A percentile compares a stretch with the other conserved stretches of the same genome.
phyloP scores from a whole-genome alignment of 2,888 invertebrate genomes.

The Malacosoma neustria region DNA sequence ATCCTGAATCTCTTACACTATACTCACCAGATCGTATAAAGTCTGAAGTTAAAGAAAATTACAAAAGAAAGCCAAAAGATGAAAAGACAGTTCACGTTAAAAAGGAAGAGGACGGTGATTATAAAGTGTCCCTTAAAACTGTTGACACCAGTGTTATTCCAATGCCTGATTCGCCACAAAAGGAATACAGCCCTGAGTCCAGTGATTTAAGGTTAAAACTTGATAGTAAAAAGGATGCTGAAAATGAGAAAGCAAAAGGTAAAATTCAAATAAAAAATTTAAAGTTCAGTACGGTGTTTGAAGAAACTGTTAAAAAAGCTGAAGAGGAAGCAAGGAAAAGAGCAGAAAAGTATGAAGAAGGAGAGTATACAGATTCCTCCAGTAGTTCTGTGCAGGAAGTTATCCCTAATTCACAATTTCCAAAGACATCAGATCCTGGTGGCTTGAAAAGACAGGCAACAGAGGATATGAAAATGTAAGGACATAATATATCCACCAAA shows the following conservation, averaged over 20 bases:
- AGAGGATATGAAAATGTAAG: slow-evolving; percentile 71
- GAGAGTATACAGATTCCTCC: slow-evolving; percentile 73
- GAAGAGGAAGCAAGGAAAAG: slow-evolving; percentile 77
- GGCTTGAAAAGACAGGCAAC: slow-evolving; percentile 58
- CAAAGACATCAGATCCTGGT: slow-evolving; percentile 62
- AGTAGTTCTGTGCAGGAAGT: slow-evolving; percentile 49
- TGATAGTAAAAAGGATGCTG: slow-evolving; percentile 36
- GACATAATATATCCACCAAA: too few species aligned
- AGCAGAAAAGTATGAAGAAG: slow-evolving; percentile 77
- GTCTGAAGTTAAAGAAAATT: slow-evolving; percentile 17
- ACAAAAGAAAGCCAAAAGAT: slow-evolving; percentile 23
- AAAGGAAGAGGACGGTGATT: slow-evolving; percentile 21
- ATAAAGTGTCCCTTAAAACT: not conserved
- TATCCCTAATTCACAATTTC: slow-evolving; percentile 51
- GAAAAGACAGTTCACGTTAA: slow-evolving; percentile 26
- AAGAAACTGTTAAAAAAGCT: slow-evolving; percentile 77
- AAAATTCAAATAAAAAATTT: slow-evolving; percentile 82
- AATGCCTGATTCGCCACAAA: slow-evolving; percentile 54
- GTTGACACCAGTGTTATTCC: slow-evolving; percentile 46
- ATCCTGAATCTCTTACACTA: slow-evolving; percentile 20
- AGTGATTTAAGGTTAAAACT: slow-evolving; percentile 33
- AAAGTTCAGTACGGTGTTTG: slow-evolving; percentile 79
- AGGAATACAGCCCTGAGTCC: slow-evolving; percentile 24
- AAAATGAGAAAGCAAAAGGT: slow-evolving; percentile 55
- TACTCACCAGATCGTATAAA: slow-evolving; percentile 26